Conservation (phyloP, 2,797 vertebrate species). For the Borostomias antarcticus region DNA sequence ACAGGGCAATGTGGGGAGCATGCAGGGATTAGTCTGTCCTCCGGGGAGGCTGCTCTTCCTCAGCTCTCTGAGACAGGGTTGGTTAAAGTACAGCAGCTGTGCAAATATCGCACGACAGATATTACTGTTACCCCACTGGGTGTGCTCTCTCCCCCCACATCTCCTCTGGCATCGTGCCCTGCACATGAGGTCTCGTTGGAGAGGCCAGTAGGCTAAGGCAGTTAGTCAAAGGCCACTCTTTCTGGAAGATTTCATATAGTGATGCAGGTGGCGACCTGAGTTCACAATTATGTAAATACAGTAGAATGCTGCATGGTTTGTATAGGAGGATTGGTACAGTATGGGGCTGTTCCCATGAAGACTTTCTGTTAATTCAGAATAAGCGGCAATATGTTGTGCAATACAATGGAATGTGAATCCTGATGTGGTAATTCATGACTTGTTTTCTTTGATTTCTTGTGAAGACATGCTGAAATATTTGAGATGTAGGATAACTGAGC, state of each 20-base stretch:
- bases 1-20: conserved; percentile 20
- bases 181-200: conserved; percentile 47
- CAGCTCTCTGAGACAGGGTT: conserved; percentile 41
- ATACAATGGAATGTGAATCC: neutral
- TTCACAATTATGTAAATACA: neutral
- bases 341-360: neutral
- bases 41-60: conserved; percentile 37
- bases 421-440: neutral
- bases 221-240: conserved; percentile 41
- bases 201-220: conserved; percentile 22
- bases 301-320: neutral
- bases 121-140: conserved; percentile 67
- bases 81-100: conserved; percentile 75
- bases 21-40: conserved; percentile 33
- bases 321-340: neutral
- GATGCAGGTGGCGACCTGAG: neutral
- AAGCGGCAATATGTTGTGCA: neutral
- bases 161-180: conserved; percentile 33
- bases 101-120: conserved; percentile 70
- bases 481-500: no score
- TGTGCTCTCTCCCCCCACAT: conserved; percentile 55
- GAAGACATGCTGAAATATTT: no score
- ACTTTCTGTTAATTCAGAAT: neutral
- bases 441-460: no score
- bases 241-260: conserved; percentile 31